Conservation (phyloP, 2,113 vertebrate genomes). For the Phrynocephalus versicolor region DNA sequence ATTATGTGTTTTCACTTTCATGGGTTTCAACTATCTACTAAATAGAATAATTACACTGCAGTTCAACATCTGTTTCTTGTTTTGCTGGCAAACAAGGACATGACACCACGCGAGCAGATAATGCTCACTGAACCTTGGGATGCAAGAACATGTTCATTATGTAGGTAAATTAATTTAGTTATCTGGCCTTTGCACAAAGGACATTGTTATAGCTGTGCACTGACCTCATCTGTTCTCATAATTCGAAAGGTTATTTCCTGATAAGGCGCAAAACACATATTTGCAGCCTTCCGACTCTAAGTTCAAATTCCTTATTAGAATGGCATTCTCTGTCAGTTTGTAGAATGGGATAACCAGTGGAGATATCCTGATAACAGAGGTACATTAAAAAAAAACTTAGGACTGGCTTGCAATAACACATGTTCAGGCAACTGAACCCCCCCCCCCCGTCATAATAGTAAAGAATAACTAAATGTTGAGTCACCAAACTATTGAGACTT, state of each 20-base stretch:
- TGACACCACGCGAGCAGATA: not conserved
- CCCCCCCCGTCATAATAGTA: not conserved
- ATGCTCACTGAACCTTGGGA: not conserved
- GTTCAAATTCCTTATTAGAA: not conserved
- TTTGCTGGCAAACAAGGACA: not conserved
- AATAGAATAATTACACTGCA: not conserved
- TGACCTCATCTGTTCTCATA: not conserved
- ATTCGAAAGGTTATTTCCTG: not conserved
- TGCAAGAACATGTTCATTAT: not conserved
- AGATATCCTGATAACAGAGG: not conserved
- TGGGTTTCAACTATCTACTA: not conserved
- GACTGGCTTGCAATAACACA: not conserved
- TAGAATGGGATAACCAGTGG: not conserved
- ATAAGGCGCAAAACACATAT: accelerated
- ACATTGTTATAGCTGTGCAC: not conserved
- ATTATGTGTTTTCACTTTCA: not conserved
- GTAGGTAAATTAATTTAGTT: not conserved
- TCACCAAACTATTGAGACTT: not conserved
- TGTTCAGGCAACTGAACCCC: not conserved
- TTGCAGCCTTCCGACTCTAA: not conserved
- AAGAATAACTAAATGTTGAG: not conserved
- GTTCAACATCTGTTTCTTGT: not conserved
- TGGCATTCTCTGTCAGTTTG: not conserved
- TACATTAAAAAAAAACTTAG: not conserved
- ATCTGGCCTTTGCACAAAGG: not conserved